These are phyloP conservation scores for Lepus timidus DNA, from an alignment of 2,113 vertebrate genomes.

Conservation along the genomic window DNA sequence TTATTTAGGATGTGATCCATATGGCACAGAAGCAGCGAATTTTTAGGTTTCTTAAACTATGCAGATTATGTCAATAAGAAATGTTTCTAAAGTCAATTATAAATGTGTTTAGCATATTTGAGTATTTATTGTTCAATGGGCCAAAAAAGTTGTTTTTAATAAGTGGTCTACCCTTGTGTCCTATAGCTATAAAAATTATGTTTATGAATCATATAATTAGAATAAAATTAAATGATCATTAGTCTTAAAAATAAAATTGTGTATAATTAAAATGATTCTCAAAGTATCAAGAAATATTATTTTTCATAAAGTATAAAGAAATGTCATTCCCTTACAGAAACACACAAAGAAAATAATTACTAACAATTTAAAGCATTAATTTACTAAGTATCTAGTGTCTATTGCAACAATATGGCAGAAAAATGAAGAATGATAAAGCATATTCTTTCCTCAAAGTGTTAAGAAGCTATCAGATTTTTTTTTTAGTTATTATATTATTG, in stretches of 20 bases:
- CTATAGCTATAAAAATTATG: not conserved
- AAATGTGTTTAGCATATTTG: not conserved
- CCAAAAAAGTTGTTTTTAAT: not conserved
- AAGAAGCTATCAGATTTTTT: not conserved
- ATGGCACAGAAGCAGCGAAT: not conserved
- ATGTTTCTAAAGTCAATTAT: not conserved
- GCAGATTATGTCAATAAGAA: not conserved
- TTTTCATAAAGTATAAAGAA: not conserved
- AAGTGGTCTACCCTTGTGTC: not conserved
- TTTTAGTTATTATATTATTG: not conserved
- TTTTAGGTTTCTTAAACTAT: not conserved
- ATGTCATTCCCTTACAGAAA: not conserved
- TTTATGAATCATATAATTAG: constrained; percentile 6
- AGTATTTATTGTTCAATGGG: not conserved
- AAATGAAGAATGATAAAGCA: not conserved
- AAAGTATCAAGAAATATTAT: not conserved
- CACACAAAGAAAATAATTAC: not conserved
- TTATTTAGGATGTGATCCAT: not conserved
- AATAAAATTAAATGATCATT: not conserved
- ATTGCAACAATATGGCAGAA: not conserved
- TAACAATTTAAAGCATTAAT: not conserved
- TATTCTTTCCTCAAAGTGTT: not conserved
- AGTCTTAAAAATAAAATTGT: not conserved
- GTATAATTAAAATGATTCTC: not conserved
- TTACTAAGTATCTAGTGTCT: not conserved